A percentile compares a stretch with the other conserved stretches of the same genome.
Evolutionary conservation across 2,797 vertebrate genomes (phyloP).

Genomic region (Cichlasoma orientale): DNA sequence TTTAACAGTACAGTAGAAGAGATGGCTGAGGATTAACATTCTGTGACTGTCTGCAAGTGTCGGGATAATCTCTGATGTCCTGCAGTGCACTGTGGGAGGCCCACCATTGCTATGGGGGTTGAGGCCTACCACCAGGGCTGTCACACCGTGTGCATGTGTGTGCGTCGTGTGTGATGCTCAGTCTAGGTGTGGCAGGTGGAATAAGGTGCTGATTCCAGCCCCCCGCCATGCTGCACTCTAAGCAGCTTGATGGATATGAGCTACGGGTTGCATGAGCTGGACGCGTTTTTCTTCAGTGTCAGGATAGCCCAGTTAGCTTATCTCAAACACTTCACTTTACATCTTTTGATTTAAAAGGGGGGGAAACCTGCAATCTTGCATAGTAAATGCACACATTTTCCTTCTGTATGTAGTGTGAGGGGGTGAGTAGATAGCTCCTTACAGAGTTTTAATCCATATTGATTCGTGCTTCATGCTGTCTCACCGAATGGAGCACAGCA

Average conservation of each 20-base stretch:
- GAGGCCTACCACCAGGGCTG: constrained; percentile 64
- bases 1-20: constrained; percentile 68
- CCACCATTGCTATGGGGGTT: constrained; percentile 58
- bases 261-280: constrained; percentile 34
- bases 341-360: constrained; percentile 6
- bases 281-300: constrained; percentile 11
- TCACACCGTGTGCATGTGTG: constrained; percentile 24
- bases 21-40: constrained; percentile 78
- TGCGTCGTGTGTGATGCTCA: constrained; percentile 19
- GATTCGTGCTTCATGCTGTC: constrained; percentile 76
- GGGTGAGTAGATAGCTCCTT: constrained; percentile 53
- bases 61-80: constrained; percentile 73
- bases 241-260: constrained; percentile 62
- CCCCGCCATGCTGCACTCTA: constrained; percentile 23
- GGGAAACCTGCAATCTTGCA: constrained; percentile 17
- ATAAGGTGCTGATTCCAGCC: constrained; percentile 53
- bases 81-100: constrained; percentile 68
- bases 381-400: constrained; percentile 30
- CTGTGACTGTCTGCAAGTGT: constrained; percentile 71
- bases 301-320: constrained; percentile 16
- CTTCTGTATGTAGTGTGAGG: constrained; percentile 19
- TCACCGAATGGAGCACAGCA: constrained; percentile 71
- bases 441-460: constrained; percentile 81
- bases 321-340: constrained; percentile 16
- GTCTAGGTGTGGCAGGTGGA: constrained; percentile 66